Percentiles rank a stretch among this genome's conserved stretches.
These are phyloP conservation scores for Macrophya alboannulata DNA, from an alignment of 2,888 invertebrate species.

Conservation along the genomic window DNA sequence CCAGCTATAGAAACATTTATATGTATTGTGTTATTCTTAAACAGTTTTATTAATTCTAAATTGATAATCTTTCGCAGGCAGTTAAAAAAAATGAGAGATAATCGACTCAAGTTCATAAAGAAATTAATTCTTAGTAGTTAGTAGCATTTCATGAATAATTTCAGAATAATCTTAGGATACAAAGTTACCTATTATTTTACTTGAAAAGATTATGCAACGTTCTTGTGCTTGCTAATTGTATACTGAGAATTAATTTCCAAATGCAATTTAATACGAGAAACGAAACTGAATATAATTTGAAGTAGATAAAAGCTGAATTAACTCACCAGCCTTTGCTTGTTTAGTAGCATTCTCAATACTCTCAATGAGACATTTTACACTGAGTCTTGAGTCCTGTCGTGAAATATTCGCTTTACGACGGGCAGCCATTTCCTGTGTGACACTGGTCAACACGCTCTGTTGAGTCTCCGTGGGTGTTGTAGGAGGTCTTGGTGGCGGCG, in stretches of 20 bases:
- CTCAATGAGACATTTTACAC: constrained; percentile 95
- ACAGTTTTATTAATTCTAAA: constrained; percentile 28
- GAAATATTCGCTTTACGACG: constrained; percentile 82
- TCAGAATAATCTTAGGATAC: background rate
- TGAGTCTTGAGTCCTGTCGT: constrained; percentile 89
- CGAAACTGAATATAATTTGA: background rate
- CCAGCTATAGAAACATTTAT: constrained; percentile 56
- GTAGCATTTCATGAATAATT: background rate
- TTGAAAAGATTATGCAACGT: background rate
- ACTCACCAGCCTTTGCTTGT: constrained; percentile 84
- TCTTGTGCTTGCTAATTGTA: background rate
- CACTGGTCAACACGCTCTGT: constrained; percentile 82
- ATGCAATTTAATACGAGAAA: background rate
- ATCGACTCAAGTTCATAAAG: background rate
- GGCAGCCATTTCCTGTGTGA: constrained; percentile 83
- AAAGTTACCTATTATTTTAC: background rate
- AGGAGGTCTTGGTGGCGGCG: constrained; percentile 74
- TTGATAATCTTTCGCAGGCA: background rate
- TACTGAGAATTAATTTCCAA: background rate
- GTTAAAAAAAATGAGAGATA: background rate
- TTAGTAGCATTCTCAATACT: constrained; percentile 94
- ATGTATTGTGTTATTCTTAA: constrained; percentile 22
- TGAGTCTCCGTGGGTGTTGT: constrained; percentile 80
- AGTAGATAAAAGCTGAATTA: background rate
- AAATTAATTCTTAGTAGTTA: constrained; percentile 2